Evolutionary conservation across 2,888 invertebrate species (phyloP).

Genomic region (Globia sparganii): DNA sequence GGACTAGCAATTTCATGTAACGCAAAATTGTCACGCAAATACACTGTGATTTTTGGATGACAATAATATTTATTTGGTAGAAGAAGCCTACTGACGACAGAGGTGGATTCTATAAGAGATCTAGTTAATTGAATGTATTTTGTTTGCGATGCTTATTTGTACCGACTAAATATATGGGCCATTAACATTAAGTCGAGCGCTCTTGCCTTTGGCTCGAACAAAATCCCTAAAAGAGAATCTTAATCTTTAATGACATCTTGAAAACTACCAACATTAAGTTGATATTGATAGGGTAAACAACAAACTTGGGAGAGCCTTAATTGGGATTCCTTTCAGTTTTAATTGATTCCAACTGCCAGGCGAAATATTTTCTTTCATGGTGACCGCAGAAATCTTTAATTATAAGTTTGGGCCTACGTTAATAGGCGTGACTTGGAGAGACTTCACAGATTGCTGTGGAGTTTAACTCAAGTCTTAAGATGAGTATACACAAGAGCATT

Average conservation of each 20-base stretch:
- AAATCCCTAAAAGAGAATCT: constrained; percentile 10
- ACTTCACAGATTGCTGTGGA: background rate
- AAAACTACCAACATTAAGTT: constrained; percentile 6
- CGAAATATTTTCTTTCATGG: background rate
- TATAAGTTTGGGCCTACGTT: constrained; percentile 8
- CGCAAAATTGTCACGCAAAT: constrained; percentile 5
- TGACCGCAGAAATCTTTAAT: constrained; percentile 31
- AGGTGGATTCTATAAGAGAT: background rate
- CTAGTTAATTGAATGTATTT: constrained; percentile 20
- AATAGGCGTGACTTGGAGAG: background rate
- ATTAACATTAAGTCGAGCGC: constrained; percentile 10
- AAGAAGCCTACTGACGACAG: background rate
- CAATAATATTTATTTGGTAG: constrained; percentile 16
- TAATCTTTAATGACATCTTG: constrained; percentile 37
- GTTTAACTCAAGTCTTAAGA: background rate
- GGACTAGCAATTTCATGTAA: constrained; percentile 1
- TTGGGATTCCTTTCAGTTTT: background rate
- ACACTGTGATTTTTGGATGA: constrained; percentile 21
- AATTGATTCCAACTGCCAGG: constrained; percentile 31
- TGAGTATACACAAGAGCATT: background rate
- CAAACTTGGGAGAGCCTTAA: background rate
- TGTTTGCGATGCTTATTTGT: constrained; percentile 12
- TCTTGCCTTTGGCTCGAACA: background rate
- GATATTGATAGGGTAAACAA: constrained; percentile 8
- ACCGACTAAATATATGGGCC: constrained; percentile 2